These are phyloP conservation scores for Archips xylosteana DNA, from an alignment of 2,888 invertebrate genomes.

Conservation along the genomic window DNA sequence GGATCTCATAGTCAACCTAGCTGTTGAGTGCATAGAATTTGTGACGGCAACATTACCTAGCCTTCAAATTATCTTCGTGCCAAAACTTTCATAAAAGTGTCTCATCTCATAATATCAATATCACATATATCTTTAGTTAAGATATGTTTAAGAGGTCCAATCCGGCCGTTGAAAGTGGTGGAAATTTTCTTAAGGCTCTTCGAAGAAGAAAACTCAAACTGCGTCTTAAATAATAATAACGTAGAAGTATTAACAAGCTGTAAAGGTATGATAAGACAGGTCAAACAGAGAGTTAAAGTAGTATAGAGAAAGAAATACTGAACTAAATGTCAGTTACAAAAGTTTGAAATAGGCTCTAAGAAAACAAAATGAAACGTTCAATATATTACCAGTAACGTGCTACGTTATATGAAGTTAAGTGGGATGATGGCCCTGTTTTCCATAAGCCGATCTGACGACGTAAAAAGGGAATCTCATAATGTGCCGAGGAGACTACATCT, in stretches of 20 bases:
- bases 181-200: no score
- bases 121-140: no score
- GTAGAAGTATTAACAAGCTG: neutral
- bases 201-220: no score
- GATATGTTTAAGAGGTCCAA: no score
- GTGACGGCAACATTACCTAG: no score
- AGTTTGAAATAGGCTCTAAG: constrained; percentile 4
- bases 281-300: neutral
- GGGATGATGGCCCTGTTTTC: constrained; percentile 38
- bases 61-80: neutral
- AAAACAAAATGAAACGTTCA: constrained; percentile 21
- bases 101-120: no score
- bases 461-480: constrained; percentile 35
- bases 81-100: no score
- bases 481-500: constrained; percentile 33
- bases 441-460: constrained; percentile 40
- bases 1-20: neutral
- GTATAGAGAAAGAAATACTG: neutral
- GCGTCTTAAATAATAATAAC: no score
- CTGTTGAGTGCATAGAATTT: no score
- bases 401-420: constrained; percentile 35
- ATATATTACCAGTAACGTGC: constrained; percentile 30
- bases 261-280: neutral
- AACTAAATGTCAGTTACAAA: neutral
- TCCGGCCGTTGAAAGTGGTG: no score